Percentiles rank a stretch among this genome's conserved stretches.
Conservation (phyloP, 1,140 invertebrate genomes). For the Saccostrea cuccullata region DNA sequence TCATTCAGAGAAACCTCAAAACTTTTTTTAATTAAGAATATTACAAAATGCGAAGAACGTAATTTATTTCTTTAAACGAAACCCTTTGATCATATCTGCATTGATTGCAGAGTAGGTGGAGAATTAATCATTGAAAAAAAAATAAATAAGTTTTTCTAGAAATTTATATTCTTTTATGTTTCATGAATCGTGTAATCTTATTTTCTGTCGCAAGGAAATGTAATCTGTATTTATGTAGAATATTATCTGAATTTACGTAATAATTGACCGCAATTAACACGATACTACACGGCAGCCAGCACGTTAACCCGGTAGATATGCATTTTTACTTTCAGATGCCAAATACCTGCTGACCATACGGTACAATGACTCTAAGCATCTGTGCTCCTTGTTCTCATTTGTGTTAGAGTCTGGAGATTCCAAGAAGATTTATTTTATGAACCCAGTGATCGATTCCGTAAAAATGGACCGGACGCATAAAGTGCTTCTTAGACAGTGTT, state of each 20-base stretch:
- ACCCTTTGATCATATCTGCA: background rate
- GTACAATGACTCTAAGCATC: conserved; percentile 17
- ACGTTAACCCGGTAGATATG: background rate
- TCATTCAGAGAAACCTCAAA: background rate
- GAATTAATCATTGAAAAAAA: background rate
- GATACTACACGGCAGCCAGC: background rate
- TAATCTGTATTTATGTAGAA: background rate
- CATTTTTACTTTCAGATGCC: background rate
- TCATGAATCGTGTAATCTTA: background rate
- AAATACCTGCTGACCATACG: conserved; percentile 3
- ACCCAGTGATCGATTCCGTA: background rate
- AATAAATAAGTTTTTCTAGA: background rate
- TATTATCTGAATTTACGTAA: background rate
- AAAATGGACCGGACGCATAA: background rate
- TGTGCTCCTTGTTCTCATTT: background rate
- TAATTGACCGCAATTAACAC: background rate
- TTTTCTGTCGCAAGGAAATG: background rate
- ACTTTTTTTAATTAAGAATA: background rate
- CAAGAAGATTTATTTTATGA: background rate
- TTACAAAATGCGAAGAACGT: background rate
- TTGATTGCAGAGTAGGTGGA: background rate
- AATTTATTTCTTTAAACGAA: background rate
- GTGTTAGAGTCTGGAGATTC: background rate
- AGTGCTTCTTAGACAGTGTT: background rate
- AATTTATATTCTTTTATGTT: background rate